phyloP scores from a whole-genome alignment of 2,113 vertebrate species.

The Leptosomus discolor region DNA sequence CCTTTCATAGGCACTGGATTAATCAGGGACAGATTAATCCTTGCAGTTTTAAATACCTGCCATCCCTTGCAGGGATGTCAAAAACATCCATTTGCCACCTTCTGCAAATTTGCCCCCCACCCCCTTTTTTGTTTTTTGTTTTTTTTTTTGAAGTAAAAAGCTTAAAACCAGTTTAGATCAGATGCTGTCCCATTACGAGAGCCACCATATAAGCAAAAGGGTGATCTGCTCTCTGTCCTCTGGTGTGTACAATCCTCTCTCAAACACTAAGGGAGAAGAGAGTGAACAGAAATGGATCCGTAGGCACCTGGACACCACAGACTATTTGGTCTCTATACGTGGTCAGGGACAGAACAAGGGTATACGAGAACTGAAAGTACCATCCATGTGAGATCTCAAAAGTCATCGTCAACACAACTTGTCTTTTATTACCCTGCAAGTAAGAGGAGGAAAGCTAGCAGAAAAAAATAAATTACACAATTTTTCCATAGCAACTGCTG shows the following conservation, averaged over 20 bases:
- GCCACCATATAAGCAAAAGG: neutral
- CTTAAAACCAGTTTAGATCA: neutral
- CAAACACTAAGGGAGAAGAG: neutral
- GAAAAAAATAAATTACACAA: accelerated
- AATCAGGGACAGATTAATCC: neutral
- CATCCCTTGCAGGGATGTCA: neutral
- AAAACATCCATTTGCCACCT: neutral
- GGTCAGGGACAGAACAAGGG: neutral
- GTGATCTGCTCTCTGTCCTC: neutral
- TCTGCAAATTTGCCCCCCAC: neutral
- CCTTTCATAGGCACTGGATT: neutral
- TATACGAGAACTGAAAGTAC: neutral
- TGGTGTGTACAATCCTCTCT: neutral
- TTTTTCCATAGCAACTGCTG: neutral
- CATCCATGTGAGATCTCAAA: neutral
- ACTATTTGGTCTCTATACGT: neutral
- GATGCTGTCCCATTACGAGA: neutral
- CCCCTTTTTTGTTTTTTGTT: too few relatives aligned
- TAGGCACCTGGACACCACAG: neutral
- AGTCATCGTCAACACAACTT: neutral
- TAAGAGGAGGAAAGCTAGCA: neutral
- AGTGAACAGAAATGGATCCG: neutral
- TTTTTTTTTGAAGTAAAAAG: neutral
- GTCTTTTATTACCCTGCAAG: neutral
- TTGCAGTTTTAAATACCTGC: neutral